Percentiles rank a stretch among this genome's conserved stretches.
Conservation (phyloP, 2,888 invertebrate species). For the Ochropleura plecta region DNA sequence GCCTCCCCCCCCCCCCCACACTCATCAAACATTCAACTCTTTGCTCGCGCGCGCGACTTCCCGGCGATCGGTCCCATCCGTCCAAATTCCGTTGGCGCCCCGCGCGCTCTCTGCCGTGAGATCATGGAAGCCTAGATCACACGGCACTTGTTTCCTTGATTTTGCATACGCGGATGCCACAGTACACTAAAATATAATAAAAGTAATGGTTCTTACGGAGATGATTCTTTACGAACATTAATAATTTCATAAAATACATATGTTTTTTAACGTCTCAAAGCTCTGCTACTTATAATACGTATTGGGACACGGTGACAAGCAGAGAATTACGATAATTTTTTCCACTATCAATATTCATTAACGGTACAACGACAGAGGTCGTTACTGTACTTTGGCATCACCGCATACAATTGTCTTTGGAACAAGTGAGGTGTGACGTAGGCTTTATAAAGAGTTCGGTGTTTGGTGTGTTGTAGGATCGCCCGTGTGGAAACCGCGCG, state of each 20-base stretch:
- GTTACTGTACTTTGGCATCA: slow-evolving; percentile 55
- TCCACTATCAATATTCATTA: slow-evolving; percentile 22
- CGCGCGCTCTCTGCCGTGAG: slow-evolving; percentile 69
- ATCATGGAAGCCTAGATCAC: slow-evolving; percentile 64
- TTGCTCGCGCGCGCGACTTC: slow-evolving; percentile 83
- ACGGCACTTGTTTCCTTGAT: slow-evolving; percentile 49
- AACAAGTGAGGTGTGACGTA: slow-evolving; percentile 51
- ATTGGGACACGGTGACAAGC: slow-evolving; percentile 21
- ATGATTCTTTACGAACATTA: slow-evolving; percentile 14
- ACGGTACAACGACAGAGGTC: slow-evolving; percentile 18
- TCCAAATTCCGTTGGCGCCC: slow-evolving; percentile 77
- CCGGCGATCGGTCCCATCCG: slow-evolving; percentile 81
- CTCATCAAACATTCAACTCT: slow-evolving; percentile 91
- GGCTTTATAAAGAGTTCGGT: slow-evolving; percentile 88
- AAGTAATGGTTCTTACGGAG: slow-evolving; percentile 3
- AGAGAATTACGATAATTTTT: slow-evolving; percentile 10
- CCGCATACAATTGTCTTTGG: slow-evolving; percentile 33
- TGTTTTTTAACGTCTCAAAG: background rate
- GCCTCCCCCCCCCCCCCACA: slow-evolving; percentile 71
- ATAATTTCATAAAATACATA: slow-evolving; percentile 12
- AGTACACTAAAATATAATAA: slow-evolving; percentile 35
- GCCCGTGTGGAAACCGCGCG: slow-evolving; percentile 99
- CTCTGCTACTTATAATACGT: slow-evolving; percentile 17
- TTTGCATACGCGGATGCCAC: slow-evolving; percentile 45
- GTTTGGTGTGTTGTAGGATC: slow-evolving; percentile 96